Conservation (phyloP, 2,888 invertebrate species). For the Mactromeris polynyma region DNA sequence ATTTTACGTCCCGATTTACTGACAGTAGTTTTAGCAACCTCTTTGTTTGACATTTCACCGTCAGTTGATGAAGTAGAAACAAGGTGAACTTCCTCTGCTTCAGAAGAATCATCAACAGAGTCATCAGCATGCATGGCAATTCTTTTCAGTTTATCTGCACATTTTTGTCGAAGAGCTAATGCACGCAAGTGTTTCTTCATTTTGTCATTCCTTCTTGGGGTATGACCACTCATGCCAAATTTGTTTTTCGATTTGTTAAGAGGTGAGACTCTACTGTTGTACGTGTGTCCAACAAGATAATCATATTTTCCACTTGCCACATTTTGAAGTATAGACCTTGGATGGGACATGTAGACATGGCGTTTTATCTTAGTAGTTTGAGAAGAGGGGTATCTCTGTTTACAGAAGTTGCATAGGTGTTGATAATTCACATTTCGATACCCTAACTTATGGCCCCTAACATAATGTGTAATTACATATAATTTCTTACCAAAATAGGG, state of each 20-base stretch:
- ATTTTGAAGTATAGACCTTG: slow-evolving; percentile 25
- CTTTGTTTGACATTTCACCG: background rate
- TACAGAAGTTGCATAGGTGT: slow-evolving; percentile 53
- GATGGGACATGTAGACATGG: slow-evolving; percentile 50
- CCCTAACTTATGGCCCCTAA: slow-evolving; percentile 58
- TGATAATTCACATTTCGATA: slow-evolving; percentile 34
- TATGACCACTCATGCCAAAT: background rate
- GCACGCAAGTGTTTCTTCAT: slow-evolving; percentile 55
- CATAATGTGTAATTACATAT: slow-evolving; percentile 49
- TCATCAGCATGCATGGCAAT: slow-evolving; percentile 41
- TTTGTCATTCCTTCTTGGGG: slow-evolving; percentile 36
- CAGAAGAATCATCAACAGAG: slow-evolving; percentile 24
- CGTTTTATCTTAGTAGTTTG: slow-evolving; percentile 35
- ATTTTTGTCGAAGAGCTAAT: slow-evolving; percentile 54
- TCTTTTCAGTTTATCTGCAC: slow-evolving; percentile 65
- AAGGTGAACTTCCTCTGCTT: background rate
- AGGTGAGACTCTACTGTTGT: background rate
- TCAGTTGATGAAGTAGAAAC: slow-evolving; percentile 21
- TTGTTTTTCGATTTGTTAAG: background rate
- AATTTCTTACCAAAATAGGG: background rate
- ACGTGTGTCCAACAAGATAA: background rate
- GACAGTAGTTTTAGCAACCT: background rate
- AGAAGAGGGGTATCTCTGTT: slow-evolving; percentile 29
- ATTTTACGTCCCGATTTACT: slow-evolving; percentile 20
- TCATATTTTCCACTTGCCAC: slow-evolving; percentile 33